phyloP scores from a whole-genome alignment of 2,888 invertebrate genomes.

The Drosophila nr. fundita region DNA sequence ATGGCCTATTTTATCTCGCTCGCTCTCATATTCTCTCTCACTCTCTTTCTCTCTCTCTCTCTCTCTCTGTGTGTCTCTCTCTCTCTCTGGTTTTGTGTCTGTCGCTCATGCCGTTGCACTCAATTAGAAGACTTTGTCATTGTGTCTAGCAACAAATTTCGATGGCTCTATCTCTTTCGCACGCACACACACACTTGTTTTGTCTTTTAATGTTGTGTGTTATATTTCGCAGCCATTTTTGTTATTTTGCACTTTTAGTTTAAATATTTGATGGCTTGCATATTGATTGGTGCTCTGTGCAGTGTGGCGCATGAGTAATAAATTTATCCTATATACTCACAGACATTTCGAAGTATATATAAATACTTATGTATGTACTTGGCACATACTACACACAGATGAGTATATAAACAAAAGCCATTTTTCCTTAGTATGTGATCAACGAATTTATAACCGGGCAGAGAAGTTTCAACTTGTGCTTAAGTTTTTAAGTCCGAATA shows the following conservation, averaged over 20 bases:
- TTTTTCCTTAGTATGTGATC: no score
- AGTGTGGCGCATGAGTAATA: constrained; percentile 78
- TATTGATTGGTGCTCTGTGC: constrained; percentile 77
- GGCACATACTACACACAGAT: not conserved
- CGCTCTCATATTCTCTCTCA: not conserved
- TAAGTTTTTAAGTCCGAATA: not conserved
- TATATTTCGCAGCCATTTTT: constrained; percentile 75
- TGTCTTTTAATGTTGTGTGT: constrained; percentile 45
- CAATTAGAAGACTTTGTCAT: constrained; percentile 78
- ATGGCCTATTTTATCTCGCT: constrained; percentile 16
- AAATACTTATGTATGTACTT: constrained; percentile 1
- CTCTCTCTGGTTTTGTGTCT: constrained; percentile 5
- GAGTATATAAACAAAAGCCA: not conserved
- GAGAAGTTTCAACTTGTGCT: not conserved
- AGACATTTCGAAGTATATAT: constrained; percentile 6
- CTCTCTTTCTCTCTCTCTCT: constrained; percentile 1
- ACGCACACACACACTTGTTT: constrained; percentile 8
- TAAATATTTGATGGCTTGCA: constrained; percentile 79
- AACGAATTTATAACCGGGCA: not conserved
- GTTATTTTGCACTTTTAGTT: constrained; percentile 78
- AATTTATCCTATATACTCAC: constrained; percentile 44
- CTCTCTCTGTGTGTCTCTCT: not conserved
- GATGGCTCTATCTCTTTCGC: constrained; percentile 23
- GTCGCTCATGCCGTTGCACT: constrained; percentile 64
- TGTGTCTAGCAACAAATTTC: constrained; percentile 36